Evolutionary conservation across 2,113 vertebrate genomes (phyloP), one percentile per base, ranked within the genome.

Genomic region (Sturnus vulgaris): DNA sequence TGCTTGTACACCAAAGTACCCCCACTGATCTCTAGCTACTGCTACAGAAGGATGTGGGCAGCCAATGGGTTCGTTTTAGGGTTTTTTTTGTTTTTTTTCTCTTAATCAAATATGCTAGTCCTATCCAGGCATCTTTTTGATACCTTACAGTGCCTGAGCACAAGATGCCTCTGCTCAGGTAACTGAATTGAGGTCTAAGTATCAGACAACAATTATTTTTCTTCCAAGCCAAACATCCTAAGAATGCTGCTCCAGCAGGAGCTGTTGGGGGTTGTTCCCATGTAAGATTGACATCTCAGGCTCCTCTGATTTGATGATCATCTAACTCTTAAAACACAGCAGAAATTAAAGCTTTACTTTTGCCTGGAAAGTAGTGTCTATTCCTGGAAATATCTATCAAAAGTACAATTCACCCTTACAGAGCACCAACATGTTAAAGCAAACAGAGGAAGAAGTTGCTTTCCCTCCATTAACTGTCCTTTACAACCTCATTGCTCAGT

Each of bases 401-500:
- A 78, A 76, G 37, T 53, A 71, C 60, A 46, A 50, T 76, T 71
- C 28, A 31, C 35, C 12, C 39, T 71, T 82, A 56, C 3, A 30
- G 46, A 20, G 23, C 44, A 81, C 18, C 10, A 42, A 33, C 4
- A 1, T 0, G 2, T 85, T 85, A 93, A 92, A 91, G 31, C 31
- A 94, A 92, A 83, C 19, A 94, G 68, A 91, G 76, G 31, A 56
- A 86, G 53, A 75, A 88, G 82, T 22, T 70, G 22, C 75, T 94
- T 88, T 85, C 37, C 65, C 70, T 92, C 40, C 59, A 83, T 95
- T 90, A 88, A 84, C 77, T 87, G 31, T 65, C 77, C 9, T 93
- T 96, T 94, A 72, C 16, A 66, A 92, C 28, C 52, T 91, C 63
- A 69, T 91, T 95, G 82, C 69, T 86, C 39, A 83, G 42, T n/a